Base-by-base conservation (phyloP, 2,113 vertebrate genomes). In the Nycticebus coucang region DNA sequence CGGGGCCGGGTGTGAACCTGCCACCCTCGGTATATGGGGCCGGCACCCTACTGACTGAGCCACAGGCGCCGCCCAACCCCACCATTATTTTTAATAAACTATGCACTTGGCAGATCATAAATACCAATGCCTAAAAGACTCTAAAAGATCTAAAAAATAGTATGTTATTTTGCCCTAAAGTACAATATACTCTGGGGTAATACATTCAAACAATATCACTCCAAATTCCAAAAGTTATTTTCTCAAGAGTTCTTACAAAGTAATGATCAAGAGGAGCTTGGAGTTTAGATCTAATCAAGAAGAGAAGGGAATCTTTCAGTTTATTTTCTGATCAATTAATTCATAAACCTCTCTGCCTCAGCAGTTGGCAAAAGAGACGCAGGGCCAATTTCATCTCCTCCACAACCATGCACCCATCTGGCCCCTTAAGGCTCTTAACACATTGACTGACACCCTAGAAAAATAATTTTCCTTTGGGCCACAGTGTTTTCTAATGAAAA, bases 161-260 rank as follows among this genome's bases (percentile, higher is more conserved):
- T 8, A 14, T 33, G 41, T 18, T 68, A 50, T 62, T 74, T 53
- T 37, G 50, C 5, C 50, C 26, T 74, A 53, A 57, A 19, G 26
- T n/a, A 55, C 4, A 90, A 75, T 86, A 83, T 83, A 72, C 12
- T 64, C 30, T 89, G 21, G 22, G 59, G 9, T 74, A 28, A 71
- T 12, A 75, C 21, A 89, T 50, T 82, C 55, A 81, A 84, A 53
- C 21, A 84, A 35, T 28, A 37, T 78, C 13, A 59, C 3, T 71
- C 11, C 18, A 94, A 60, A 91, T 84, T 95, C 83, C 81, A 59
- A 93, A 81, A 62, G 15, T 50, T 18, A 80, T 59, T 78, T 60
- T 37, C 35, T 81, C 35, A 94, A 92, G 14, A 5, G 13, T 88
- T 96, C 37, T 69, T 59, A 88, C 5, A 60, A 81, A 64, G 15